Evolutionary conservation across 2,797 vertebrate genomes (phyloP), one percentile per base, ranked within the genome.

Genomic region (Phoxinus dragarum): DNA sequence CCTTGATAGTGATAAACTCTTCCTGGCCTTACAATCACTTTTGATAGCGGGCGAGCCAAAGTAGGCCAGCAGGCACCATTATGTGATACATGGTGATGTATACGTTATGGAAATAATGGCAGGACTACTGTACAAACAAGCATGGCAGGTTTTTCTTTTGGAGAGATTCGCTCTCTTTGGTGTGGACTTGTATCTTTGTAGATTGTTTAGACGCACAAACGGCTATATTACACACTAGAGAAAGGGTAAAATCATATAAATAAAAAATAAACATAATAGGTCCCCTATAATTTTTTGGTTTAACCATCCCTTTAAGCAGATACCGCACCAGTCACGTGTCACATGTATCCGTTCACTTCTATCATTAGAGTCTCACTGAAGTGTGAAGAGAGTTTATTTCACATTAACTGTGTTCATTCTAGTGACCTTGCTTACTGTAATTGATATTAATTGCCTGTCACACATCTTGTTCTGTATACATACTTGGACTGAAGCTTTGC

Each of bases 391-490:
- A 87, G 88, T 87, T 86, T 89, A 83, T 90, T 82, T 86, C 84
- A 88, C 84, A 89, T 88, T 90, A 52, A 27, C 31, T 66, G 73
- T 73, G 80, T 82, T 95, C 92, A 93, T 92, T 92, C 94, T 94
- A 91, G 93, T 90, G 91, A 91, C 88, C 88, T 92, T 90, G 90
- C 88, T 85, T 80, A 80, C 82, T 82, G 90, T 95, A 94, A 96
- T 95, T 94, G 92, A 94, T 94, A 95, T 95, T 93, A 95, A 95
- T 95, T 93, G 89, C 93, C 93, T 92, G 93, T 93, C 94, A 92
- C 88, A 78, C 84, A 64, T 82, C 73, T 86, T 86, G 71, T 82
- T 86, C 74, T 16, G 21, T 67, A 67, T 59, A 82, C 81, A 73
- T 47, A 82, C 80, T 78, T 80, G 75, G 38, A 34, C 75, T 40